Conservation (phyloP, 2,888 invertebrate species). For the Troides helena region DNA sequence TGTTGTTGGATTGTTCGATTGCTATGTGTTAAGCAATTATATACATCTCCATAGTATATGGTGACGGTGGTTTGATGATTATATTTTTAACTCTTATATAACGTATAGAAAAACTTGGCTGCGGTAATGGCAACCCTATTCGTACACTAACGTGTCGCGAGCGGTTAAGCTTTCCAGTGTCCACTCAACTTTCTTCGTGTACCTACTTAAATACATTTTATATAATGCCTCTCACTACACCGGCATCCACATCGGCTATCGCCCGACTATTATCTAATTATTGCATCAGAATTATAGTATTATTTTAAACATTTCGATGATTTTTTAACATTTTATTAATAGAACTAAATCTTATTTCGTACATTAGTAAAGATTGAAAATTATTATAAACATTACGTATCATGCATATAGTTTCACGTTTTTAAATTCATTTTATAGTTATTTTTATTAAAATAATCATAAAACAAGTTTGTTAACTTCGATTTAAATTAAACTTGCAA, state of each 20-base stretch:
- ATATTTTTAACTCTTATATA: no score
- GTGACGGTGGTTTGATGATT: no score
- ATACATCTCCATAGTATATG: no score
- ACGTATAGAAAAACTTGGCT: no score
- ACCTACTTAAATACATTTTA: conserved; percentile 50
- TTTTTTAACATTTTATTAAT: neutral
- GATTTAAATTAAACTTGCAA: no score
- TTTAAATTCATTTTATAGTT: no score
- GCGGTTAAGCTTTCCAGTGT: conserved; percentile 24
- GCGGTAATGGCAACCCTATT: conserved; percentile 7
- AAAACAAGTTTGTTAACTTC: no score
- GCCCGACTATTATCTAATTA: conserved; percentile 69
- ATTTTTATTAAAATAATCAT: no score
- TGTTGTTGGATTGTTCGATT: no score
- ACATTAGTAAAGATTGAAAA: neutral
- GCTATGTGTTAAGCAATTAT: no score
- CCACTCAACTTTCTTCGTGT: conserved; percentile 52
- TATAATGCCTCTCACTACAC: conserved; percentile 55
- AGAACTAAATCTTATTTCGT: neutral
- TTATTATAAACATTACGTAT: no score
- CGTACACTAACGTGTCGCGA: conserved; percentile 6
- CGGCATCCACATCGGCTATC: conserved; percentile 42
- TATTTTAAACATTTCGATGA: neutral
- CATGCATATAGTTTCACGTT: no score
- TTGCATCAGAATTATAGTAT: conserved; percentile 61